Conservation (phyloP, 2,888 invertebrate genomes). For the Chloroclystis v-ata region DNA sequence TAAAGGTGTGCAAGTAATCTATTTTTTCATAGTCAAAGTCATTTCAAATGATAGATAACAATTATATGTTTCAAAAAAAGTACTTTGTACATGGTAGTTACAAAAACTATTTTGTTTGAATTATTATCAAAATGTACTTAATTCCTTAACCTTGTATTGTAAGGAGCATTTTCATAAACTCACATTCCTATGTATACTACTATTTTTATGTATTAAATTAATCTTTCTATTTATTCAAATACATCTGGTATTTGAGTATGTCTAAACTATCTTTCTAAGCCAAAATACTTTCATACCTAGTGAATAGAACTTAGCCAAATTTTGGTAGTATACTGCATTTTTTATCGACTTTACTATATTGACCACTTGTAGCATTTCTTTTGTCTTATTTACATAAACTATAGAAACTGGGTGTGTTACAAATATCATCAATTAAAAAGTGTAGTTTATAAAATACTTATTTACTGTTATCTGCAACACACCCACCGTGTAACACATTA, state of each 20-base stretch:
- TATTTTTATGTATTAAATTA: neutral
- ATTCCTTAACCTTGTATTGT: slow-evolving; percentile 11
- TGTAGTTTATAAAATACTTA: neutral
- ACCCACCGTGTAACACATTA: slow-evolving; percentile 1
- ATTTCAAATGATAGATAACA: no score
- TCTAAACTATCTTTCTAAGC: slow-evolving; percentile 2
- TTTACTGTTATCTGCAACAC: slow-evolving; percentile 17
- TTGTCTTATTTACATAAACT: slow-evolving; percentile 4
- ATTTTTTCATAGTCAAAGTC: no score
- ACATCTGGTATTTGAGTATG: no score
- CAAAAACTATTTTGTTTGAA: slow-evolving; percentile 19
- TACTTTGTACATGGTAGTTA: no score
- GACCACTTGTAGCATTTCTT: slow-evolving; percentile 17
- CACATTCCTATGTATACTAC: slow-evolving; percentile 26
- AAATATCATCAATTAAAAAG: neutral
- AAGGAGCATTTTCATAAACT: slow-evolving; percentile 10
- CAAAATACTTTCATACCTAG: slow-evolving; percentile 2
- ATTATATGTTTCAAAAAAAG: no score
- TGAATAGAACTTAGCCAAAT: slow-evolving; percentile 18
- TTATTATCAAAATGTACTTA: slow-evolving; percentile 26
- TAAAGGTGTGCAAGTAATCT: no score
- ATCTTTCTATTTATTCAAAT: neutral
- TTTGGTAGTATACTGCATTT: neutral
- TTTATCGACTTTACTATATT: slow-evolving; percentile 14
- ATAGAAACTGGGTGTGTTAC: slow-evolving; percentile 9